phyloP scores from a whole-genome alignment of 2,113 vertebrate genomes.

The Phyllostomus discolor region DNA sequence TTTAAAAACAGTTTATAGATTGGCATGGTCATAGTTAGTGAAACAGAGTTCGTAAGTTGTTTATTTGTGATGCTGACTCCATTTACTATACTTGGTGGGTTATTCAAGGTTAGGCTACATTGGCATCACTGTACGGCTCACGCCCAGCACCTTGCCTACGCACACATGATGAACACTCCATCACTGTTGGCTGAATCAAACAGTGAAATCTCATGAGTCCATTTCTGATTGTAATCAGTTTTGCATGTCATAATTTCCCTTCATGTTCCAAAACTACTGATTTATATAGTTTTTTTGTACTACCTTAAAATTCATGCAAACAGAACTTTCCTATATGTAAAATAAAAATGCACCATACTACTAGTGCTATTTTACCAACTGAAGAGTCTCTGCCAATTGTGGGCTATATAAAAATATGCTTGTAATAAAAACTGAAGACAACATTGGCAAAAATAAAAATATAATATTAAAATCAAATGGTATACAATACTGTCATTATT shows the following conservation, averaged over 20 bases:
- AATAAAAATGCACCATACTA: neutral
- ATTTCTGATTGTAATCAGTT: neutral
- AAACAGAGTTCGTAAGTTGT: constrained; percentile 17
- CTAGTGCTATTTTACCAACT: neutral
- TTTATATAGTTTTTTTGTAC: neutral
- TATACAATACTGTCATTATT: constrained; percentile 78
- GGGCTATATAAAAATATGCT: constrained; percentile 38
- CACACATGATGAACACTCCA: fast-evolving
- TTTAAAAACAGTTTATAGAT: neutral
- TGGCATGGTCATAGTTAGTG: neutral
- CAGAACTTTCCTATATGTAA: neutral
- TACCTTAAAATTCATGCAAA: constrained; percentile 15
- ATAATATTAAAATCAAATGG: constrained; percentile 82
- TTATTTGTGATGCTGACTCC: constrained; percentile 10
- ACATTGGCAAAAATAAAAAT: constrained; percentile 80
- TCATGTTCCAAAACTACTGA: neutral
- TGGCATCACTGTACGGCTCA: fast-evolving
- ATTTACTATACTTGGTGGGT: neutral
- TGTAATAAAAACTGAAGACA: constrained; percentile 73
- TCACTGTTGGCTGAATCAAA: neutral
- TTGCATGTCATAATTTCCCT: neutral
- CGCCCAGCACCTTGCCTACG: neutral
- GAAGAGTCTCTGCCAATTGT: neutral
- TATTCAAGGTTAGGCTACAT: neutral
- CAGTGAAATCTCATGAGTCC: neutral